Percentiles rank a stretch among this genome's conserved stretches.
Evolutionary conservation across 2,113 vertebrate genomes (phyloP).

Genomic region (Lepus europaeus): DNA sequence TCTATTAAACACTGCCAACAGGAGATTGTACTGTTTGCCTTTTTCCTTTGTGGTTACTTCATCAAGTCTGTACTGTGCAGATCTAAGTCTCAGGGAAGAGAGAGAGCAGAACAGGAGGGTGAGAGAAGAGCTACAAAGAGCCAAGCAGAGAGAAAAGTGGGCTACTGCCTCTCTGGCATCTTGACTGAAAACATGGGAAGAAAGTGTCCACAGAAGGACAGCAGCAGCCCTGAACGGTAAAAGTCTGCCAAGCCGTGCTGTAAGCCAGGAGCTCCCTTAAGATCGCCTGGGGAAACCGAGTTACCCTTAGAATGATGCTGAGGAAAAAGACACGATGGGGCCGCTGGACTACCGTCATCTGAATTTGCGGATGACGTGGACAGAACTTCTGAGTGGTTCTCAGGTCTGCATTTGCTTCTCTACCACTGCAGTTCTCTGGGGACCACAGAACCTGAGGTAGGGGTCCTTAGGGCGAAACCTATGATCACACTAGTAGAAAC

Average conservation of each 20-base stretch:
- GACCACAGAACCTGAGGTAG: neutral
- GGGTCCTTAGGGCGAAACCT: neutral
- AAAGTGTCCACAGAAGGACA: neutral
- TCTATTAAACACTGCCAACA: neutral
- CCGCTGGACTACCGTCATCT: neutral
- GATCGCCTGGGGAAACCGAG: neutral
- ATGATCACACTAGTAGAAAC: neutral
- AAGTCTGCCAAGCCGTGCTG: too few relatives aligned
- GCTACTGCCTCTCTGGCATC: neutral
- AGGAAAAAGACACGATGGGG: neutral
- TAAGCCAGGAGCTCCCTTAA: too few relatives aligned
- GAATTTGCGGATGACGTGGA: neutral
- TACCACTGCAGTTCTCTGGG: neutral
- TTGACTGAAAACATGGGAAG: neutral
- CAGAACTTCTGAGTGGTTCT: neutral
- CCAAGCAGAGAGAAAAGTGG: neutral
- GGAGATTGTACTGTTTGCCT: neutral
- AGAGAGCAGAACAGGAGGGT: neutral
- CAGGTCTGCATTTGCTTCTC: neutral
- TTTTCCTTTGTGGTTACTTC: slow-evolving; percentile 41
- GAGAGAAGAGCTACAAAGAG: neutral
- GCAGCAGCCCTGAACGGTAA: neutral
- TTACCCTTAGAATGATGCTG: neutral
- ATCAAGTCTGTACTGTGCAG: neutral
- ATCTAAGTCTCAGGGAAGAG: neutral